Base-by-base conservation (phyloP, 1,140 invertebrate species). In the Drosophila albomicans region DNA sequence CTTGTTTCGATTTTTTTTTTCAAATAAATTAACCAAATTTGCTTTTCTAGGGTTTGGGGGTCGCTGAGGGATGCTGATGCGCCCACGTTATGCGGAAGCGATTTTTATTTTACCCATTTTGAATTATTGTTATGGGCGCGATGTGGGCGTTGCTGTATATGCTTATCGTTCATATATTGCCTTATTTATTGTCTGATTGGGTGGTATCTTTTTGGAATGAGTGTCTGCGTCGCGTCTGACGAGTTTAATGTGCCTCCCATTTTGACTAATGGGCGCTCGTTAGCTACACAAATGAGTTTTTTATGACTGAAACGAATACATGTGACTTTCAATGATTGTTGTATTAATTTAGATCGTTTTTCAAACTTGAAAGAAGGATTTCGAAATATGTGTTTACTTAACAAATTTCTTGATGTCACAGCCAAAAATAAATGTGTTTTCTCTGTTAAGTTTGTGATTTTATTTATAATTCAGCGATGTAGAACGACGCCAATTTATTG, bases 101-200 rank as follows among this genome's bases (percentile, higher is more conserved):
- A 52, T 65, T 58, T 32, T 66, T 20, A 28, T 28, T 41, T 30
- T 48, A 4, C 54, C 52, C 30, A 73, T 68, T 87, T 86, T 86
- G 76, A 86, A 79, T 86, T 79, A 82, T 87, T 86, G 79, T 87
- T 87, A 79, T 86, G 48, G 62, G 13, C 49, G 63, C 16, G 8
- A 43, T 41, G 48, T 10, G 45, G 57, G 20, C 67, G 64, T 62
- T 57, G 69, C 68, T 74, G 52, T 79, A 76, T 82, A 77, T 74
- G 76, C 84, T 88, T 88, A 86, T 86, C 84, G 84, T 71, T 79
- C 71, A 85, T 82, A 77, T 64, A 86, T 86, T 79, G 76, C 79
- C 52, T 71, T 88, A 88, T 86, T 82, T 87, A 86, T 86, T 88
- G 82, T 68, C 72, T 70, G 82, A 86, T 86, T 87, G 79, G 68